Evolutionary conservation across 2,888 invertebrate species (phyloP).

Genomic region (Cryptosula pallasiana): DNA sequence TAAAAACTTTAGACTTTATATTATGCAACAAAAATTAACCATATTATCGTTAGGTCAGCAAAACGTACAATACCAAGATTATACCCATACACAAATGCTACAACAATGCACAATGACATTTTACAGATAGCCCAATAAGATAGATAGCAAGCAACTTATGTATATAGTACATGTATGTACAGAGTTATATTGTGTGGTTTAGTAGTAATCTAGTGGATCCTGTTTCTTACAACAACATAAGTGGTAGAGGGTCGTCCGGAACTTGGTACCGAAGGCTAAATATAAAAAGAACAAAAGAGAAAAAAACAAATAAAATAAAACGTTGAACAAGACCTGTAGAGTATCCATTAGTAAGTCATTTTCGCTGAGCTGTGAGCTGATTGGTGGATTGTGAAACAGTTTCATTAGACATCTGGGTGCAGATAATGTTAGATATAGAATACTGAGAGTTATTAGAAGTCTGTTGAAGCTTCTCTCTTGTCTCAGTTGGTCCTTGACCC

Average conservation of each 20-base stretch:
- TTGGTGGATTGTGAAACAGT: conserved; percentile 25
- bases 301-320: conserved; percentile 44
- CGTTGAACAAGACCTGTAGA: conserved; percentile 39
- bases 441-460: conserved; percentile 39
- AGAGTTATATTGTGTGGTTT: no score
- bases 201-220: conserved; percentile 11
- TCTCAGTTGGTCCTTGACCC: conserved; percentile 36
- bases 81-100: no score
- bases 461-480: conserved; percentile 41
- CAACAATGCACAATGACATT: no score
- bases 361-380: conserved; percentile 30
- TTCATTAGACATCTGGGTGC: conserved; percentile 37
- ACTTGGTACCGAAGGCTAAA: conserved; percentile 41
- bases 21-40: no score
- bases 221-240: conserved; percentile 35
- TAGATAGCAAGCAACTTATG: no score
- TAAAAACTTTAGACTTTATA: no score
- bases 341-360: conserved; percentile 33
- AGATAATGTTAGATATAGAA: conserved; percentile 40
- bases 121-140: no score
- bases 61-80: no score
- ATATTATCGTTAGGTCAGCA: no score
- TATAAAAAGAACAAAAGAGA: conserved; percentile 44
- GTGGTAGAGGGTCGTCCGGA: conserved; percentile 37
- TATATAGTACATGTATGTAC: no score